Conservation (phyloP, 2,113 vertebrate species). For the Gymnocephalus cernua region DNA sequence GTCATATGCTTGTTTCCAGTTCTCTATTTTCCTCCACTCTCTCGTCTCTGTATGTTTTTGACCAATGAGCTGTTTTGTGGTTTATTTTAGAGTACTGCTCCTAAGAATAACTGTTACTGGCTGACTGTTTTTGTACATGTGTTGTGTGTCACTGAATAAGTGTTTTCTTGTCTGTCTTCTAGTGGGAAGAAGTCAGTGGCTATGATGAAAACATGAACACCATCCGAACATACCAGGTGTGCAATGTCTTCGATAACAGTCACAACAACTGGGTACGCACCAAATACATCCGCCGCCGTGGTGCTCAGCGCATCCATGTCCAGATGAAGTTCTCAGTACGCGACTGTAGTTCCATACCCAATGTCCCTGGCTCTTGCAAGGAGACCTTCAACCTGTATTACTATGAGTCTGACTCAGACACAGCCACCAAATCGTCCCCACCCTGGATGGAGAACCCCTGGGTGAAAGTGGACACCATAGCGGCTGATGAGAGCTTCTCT, state of each 20-base stretch:
- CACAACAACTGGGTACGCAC: constrained; percentile 99
- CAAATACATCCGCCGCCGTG: constrained; percentile 90
- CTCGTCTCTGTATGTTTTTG: neutral
- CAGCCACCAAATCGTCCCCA: constrained; percentile 89
- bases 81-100: neutral
- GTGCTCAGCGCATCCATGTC: constrained; percentile 95
- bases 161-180: constrained; percentile 11
- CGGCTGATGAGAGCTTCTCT: constrained; percentile 96
- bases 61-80: neutral
- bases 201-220: constrained; percentile 99
- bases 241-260: constrained; percentile 94
- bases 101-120: neutral
- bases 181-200: constrained; percentile 99
- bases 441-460: constrained; percentile 98
- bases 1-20: neutral
- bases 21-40: neutral
- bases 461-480: constrained; percentile 97
- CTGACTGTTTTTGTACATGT: neutral
- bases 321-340: constrained; percentile 98
- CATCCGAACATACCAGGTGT: constrained; percentile 97
- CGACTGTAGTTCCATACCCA: constrained; percentile 97
- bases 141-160: neutral
- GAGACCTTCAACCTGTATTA: constrained; percentile 98
- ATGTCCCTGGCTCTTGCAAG: constrained; percentile 96
- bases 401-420: constrained; percentile 91